Conservation (phyloP, 37 sponge, comb jelly and placozoan species). For the Theonella swinhoei region DNA sequence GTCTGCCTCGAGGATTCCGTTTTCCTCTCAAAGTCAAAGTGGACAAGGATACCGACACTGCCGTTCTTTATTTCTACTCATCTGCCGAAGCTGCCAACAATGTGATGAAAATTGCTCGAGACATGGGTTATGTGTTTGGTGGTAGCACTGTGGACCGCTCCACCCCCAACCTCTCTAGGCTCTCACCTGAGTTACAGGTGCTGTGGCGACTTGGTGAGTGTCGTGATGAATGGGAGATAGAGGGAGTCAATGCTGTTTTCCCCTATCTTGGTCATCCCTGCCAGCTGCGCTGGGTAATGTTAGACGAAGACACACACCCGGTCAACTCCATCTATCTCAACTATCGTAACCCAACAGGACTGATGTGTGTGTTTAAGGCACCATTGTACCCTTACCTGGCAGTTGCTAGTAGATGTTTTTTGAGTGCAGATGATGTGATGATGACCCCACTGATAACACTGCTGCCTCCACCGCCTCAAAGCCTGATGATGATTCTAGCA, state of each 20-base stretch:
- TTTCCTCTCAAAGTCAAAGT: not conserved
- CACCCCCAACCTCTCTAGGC: not conserved
- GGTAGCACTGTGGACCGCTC: not conserved
- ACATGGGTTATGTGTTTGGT: not conserved
- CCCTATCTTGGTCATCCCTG: constrained; percentile 28
- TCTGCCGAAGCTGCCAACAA: not conserved
- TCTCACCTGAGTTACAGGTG: not conserved
- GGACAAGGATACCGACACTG: not conserved
- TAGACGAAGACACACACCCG: not conserved
- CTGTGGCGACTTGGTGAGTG: constrained; percentile 48
- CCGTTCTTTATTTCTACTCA: not conserved
- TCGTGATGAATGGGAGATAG: constrained; percentile 4
- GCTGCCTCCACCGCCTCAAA: constrained; percentile 25
- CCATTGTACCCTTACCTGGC: constrained; percentile 10
- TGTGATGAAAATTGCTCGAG: not conserved
- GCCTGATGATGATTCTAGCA: constrained; percentile 21
- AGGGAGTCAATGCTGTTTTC: not conserved
- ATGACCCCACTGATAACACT: constrained; percentile 8
- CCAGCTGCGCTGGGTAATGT: constrained; percentile 4
- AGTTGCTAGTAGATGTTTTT: constrained; percentile 13
- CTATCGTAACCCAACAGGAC: constrained; percentile 18
- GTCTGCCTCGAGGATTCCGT: not conserved
- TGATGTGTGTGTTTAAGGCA: constrained; percentile 3
- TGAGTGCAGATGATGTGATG: not conserved
- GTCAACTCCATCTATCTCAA: constrained; percentile 1